Evolutionary conservation across 2,113 vertebrate genomes (phyloP).

Genomic region (Nipponia nippon): DNA sequence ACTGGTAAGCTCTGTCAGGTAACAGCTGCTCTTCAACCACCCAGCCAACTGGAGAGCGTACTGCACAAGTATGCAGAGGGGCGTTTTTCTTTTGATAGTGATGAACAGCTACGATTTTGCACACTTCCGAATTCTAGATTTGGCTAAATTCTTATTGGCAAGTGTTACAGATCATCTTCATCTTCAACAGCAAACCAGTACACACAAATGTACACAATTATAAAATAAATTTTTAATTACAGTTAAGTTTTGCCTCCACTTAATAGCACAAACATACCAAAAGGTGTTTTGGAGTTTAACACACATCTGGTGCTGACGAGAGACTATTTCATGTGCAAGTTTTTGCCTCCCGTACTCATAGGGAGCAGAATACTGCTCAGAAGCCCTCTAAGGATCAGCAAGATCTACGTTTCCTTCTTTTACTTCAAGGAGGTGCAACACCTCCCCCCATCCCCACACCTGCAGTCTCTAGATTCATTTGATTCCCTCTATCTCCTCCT

Average conservation of each 20-base stretch:
- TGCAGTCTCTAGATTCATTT: background rate
- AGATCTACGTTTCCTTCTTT: background rate
- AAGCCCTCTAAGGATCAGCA: background rate
- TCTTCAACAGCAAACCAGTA: background rate
- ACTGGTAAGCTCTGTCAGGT: background rate
- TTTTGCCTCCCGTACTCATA: background rate
- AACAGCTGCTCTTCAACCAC: background rate
- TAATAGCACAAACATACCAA: background rate
- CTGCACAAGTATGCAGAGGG: background rate
- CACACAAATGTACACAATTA: background rate
- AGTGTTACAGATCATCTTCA: background rate
- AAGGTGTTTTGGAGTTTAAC: background rate
- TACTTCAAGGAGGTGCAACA: background rate
- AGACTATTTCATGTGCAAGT: accelerated
- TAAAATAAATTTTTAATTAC: background rate
- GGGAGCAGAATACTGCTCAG: background rate
- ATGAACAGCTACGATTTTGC: background rate
- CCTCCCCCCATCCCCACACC: background rate
- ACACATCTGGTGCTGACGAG: background rate
- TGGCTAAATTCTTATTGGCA: background rate
- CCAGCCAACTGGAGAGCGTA: background rate
- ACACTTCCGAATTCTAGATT: background rate
- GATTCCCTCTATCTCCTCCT: background rate
- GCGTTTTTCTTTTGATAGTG: background rate
- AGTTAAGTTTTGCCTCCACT: background rate